Conservation (phyloP, 2,888 invertebrate species). For the Branchellion lobata region DNA sequence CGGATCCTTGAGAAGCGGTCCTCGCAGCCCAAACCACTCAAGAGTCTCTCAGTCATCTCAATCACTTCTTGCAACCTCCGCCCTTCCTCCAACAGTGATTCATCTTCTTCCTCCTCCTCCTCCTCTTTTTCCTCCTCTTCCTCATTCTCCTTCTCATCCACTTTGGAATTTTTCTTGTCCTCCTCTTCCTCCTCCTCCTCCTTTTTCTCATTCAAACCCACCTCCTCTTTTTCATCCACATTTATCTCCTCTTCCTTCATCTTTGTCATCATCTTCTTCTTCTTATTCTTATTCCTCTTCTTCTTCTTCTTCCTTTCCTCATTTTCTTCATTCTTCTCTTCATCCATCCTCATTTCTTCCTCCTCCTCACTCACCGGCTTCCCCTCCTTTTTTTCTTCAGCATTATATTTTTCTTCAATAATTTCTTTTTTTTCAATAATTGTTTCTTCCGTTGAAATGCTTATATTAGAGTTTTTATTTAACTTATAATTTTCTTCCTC, state of each 20-base stretch:
- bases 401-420: too few relatives aligned
- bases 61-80: constrained; percentile 9
- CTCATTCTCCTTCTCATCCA: constrained; percentile 7
- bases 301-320: neutral
- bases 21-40: neutral
- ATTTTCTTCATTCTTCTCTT: neutral
- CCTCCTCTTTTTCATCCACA: constrained; percentile 41
- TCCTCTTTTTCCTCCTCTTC: constrained; percentile 40
- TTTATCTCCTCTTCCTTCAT: neutral
- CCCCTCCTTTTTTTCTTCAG: too few relatives aligned
- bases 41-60: neutral
- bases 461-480: too few relatives aligned
- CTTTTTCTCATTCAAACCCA: neutral
- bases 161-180: neutral
- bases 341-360: neutral
- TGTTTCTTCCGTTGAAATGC: too few relatives aligned
- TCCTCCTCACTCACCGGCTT: neutral
- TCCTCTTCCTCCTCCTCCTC: neutral
- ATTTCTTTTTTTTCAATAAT: too few relatives aligned
- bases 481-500: too few relatives aligned
- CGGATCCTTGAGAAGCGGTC: neutral
- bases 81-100: constrained; percentile 6
- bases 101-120: constrained; percentile 14
- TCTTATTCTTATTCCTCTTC: neutral
- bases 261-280: constrained; percentile 23